Evolutionary conservation across 2,888 invertebrate species (phyloP).

Genomic region (Philereme vetulata): DNA sequence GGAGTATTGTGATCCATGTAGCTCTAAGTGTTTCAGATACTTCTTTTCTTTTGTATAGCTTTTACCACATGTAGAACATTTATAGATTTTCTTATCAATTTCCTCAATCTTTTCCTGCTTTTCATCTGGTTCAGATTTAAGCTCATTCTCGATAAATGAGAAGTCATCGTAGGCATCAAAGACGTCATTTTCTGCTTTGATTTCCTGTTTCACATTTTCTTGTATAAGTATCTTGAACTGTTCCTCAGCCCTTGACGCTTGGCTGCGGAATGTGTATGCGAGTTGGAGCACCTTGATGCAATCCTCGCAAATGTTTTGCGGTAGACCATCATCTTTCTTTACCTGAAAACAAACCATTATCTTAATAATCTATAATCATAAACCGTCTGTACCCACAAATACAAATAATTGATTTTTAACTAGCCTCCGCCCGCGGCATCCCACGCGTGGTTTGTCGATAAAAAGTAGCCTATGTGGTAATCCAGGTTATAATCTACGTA

Average conservation of each 20-base stretch:
- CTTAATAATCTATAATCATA: too few species aligned
- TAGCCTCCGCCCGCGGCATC: too few species aligned
- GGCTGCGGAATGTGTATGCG: slow-evolving; percentile 69
- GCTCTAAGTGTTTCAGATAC: slow-evolving; percentile 72
- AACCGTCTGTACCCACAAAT: too few species aligned
- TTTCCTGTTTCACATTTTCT: slow-evolving; percentile 49
- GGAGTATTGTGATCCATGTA: slow-evolving; percentile 56
- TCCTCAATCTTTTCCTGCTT: slow-evolving; percentile 10
- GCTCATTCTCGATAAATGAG: slow-evolving; percentile 35
- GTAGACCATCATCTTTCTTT: slow-evolving; percentile 80
- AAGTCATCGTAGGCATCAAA: slow-evolving; percentile 40
- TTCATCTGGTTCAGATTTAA: slow-evolving; percentile 42
- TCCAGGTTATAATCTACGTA: too few species aligned
- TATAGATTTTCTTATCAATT: slow-evolving; percentile 36
- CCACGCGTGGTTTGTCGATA: too few species aligned
- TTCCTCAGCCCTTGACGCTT: slow-evolving; percentile 59
- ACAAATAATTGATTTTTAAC: too few species aligned
- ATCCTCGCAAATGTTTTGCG: slow-evolving; percentile 82
- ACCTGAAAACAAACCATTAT: slow-evolving; percentile 52
- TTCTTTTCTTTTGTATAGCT: slow-evolving; percentile 71
- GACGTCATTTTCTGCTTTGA: slow-evolving; percentile 49
- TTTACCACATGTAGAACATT: slow-evolving; percentile 76
- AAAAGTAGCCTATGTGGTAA: too few species aligned
- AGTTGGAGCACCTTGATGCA: slow-evolving; percentile 79
- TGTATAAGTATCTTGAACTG: slow-evolving; percentile 57